Conservation (phyloP, 2,113 vertebrate genomes). For the Ictalurus punctatus region DNA sequence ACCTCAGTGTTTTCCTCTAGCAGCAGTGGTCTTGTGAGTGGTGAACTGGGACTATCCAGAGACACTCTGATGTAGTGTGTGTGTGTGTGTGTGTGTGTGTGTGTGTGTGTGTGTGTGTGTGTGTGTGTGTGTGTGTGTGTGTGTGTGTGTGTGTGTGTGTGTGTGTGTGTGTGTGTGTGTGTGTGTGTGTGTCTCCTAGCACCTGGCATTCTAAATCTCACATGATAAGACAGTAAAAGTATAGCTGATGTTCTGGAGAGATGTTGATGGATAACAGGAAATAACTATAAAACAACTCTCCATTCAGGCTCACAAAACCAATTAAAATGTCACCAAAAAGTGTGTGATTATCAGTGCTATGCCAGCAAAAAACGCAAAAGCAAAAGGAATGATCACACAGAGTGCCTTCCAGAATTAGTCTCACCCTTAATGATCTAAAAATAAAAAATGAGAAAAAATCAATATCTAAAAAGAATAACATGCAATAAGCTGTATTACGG, state of each 20-base stretch:
- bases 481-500: not conserved
- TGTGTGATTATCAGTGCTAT: not conserved
- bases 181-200: not conserved
- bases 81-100: not conserved
- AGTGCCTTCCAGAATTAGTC: not conserved
- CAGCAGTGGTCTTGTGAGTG: slow-evolving; percentile 67
- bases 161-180: not conserved
- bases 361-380: not conserved
- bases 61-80: slow-evolving; percentile 56
- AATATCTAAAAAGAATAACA: not conserved
- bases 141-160: not conserved
- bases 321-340: not conserved
- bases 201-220: slow-evolving; percentile 6
- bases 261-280: not conserved
- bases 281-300: not conserved
- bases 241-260: not conserved
- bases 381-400: not conserved
- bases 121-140: not conserved
- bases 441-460: not conserved
- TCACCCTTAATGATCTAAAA: not conserved
- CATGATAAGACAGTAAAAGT: slow-evolving; percentile 36
- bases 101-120: not conserved
- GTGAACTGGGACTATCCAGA: slow-evolving; percentile 66
- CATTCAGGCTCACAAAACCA: not conserved
- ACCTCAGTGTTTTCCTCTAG: slow-evolving; percentile 74